Conservation (phyloP, 2,888 invertebrate species). For the Meandrusa payeni region DNA sequence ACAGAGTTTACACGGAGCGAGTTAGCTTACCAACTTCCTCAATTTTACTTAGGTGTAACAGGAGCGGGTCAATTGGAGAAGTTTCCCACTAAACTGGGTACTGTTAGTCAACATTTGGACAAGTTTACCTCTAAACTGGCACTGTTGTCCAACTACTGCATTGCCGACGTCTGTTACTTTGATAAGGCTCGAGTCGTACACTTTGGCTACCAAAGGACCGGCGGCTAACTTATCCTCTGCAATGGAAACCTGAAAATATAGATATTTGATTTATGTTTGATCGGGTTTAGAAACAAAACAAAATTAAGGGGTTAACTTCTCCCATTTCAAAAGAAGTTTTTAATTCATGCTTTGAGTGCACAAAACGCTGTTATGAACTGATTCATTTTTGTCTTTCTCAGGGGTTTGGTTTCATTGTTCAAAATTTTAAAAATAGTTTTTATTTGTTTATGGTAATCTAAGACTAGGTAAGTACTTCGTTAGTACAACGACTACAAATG, state of each 20-base stretch:
- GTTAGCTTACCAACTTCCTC: conserved; percentile 9
- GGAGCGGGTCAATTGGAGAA: conserved; percentile 20
- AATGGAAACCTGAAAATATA: conserved; percentile 82
- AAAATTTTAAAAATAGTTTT: too few species aligned
- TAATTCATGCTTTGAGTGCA: too few species aligned
- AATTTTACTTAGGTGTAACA: conserved; percentile 17
- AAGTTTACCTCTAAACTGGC: conserved; percentile 93
- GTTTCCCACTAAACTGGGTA: conserved; percentile 96
- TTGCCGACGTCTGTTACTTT: conserved; percentile 96
- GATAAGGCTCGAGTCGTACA: conserved; percentile 96
- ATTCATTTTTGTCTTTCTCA: too few species aligned
- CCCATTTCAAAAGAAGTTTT: too few species aligned
- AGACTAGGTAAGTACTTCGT: too few species aligned
- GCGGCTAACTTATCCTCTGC: conserved; percentile 94
- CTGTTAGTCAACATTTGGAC: conserved; percentile 94
- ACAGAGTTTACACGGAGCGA: conserved; percentile 10
- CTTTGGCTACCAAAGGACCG: conserved; percentile 95
- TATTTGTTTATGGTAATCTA: too few species aligned
- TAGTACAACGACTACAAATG: too few species aligned
- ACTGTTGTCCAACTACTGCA: conserved; percentile 96
- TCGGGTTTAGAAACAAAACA: too few species aligned
- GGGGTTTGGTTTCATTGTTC: too few species aligned
- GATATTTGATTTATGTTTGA: too few species aligned
- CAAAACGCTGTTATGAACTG: too few species aligned
- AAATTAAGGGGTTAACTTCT: too few species aligned